phyloP scores from a whole-genome alignment of 2,888 invertebrate genomes.

The Diplazon laetatorius region DNA sequence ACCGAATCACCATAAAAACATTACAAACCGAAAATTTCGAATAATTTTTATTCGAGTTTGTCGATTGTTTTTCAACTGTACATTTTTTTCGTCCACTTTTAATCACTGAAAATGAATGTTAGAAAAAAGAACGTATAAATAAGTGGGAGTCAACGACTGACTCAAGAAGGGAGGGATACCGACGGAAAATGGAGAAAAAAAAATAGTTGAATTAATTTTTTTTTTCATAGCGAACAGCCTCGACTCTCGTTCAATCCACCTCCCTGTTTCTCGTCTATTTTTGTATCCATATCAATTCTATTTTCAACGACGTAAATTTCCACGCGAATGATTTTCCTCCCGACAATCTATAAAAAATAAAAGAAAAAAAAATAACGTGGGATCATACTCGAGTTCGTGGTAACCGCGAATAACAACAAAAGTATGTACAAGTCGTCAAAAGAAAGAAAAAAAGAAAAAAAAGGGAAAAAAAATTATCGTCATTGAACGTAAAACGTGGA shows the following conservation, averaged over 20 bases:
- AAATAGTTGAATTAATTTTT: neutral
- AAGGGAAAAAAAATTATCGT: neutral
- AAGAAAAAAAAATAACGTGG: too few relatives aligned
- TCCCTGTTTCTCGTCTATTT: constrained; percentile 23
- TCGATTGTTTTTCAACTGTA: neutral
- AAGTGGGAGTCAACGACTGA: neutral
- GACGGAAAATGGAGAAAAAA: too few relatives aligned
- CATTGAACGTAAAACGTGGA: too few relatives aligned
- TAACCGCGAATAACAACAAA: too few relatives aligned
- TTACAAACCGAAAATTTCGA: neutral
- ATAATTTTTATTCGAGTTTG: neutral
- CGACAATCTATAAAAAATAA: neutral
- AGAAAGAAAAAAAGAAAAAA: neutral
- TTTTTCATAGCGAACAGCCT: constrained; percentile 14
- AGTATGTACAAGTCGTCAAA: too few relatives aligned
- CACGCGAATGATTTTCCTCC: neutral
- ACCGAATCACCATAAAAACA: constrained; percentile 37
- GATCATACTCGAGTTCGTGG: neutral
- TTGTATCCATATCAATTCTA: constrained; percentile 19
- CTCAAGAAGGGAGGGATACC: neutral
- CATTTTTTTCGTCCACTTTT: neutral
- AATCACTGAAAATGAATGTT: constrained; percentile 9
- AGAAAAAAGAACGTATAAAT: neutral
- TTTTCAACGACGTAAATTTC: constrained; percentile 15
- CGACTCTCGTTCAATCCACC: constrained; percentile 22